Evolutionary conservation across 2,113 vertebrate species (phyloP).

Genomic region (Hipposideros armiger): DNA sequence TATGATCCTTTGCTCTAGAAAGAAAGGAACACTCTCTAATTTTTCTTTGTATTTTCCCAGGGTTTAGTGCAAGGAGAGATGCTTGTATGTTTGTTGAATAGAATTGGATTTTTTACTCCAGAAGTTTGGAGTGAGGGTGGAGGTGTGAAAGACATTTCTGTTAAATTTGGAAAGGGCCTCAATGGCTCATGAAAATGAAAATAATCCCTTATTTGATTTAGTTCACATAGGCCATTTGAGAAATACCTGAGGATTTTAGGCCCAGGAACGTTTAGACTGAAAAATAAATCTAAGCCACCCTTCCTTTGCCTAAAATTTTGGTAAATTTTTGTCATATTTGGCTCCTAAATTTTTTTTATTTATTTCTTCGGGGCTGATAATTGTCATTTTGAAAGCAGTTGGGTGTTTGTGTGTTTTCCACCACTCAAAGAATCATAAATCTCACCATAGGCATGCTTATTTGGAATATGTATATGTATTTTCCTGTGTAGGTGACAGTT

Average conservation of each 20-base stretch:
- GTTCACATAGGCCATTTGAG: conserved; percentile 13
- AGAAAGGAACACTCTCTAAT: background rate
- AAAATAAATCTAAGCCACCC: background rate
- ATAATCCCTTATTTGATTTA: conserved; percentile 42
- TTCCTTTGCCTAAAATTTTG: conserved; percentile 54
- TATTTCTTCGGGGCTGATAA: conserved; percentile 72
- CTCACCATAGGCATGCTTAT: conserved; percentile 58
- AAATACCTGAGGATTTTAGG: conserved; percentile 7
- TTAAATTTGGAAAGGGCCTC: conserved; percentile 1
- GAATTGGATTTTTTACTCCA: background rate
- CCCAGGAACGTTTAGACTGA: conserved; percentile 47
- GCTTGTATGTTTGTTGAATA: background rate
- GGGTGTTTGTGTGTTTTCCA: conserved; percentile 63
- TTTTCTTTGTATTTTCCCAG: conserved; percentile 1
- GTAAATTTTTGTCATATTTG: conserved; percentile 32
- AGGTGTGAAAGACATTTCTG: background rate
- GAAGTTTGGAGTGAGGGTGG: background rate
- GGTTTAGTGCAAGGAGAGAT: background rate
- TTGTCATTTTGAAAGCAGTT: conserved; percentile 76
- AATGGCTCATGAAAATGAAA: conserved; percentile 39
- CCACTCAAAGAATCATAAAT: conserved; percentile 78
- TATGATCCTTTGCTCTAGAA: background rate
- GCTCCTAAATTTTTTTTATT: conserved; percentile 71
- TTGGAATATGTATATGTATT: conserved; percentile 78
- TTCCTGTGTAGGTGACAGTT: conserved; percentile 87